Conservation (phyloP, 2,797 vertebrate genomes). For the Mycteria americana region DNA sequence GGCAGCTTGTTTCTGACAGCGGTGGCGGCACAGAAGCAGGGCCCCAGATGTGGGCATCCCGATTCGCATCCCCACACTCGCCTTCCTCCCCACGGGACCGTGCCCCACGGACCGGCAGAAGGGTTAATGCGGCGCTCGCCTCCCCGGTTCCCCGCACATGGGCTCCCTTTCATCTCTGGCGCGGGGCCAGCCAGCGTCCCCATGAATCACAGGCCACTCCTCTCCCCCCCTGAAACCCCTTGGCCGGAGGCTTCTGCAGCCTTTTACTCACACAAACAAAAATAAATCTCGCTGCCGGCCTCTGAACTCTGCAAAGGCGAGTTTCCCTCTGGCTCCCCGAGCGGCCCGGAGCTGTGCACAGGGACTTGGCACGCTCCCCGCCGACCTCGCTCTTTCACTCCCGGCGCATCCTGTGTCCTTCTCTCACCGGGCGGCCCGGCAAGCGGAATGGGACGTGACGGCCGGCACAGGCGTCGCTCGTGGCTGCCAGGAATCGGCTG, state of each 20-base stretch:
- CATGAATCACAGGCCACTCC: conserved; percentile 72
- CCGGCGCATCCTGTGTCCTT: conserved; percentile 81
- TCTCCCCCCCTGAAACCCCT: conserved; percentile 61
- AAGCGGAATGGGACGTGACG: conserved; percentile 82
- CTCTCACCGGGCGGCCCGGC: conserved; percentile 78
- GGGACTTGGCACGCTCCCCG: conserved; percentile 79
- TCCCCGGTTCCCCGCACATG: conserved; percentile 66
- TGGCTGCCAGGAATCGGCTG: conserved; percentile 76
- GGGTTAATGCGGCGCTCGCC: conserved; percentile 53
- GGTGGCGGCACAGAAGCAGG: fast-evolving
- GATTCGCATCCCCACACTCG: fast-evolving
- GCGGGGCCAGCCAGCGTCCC: conserved; percentile 58
- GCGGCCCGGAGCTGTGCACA: conserved; percentile 67
- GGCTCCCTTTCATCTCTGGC: conserved; percentile 65
- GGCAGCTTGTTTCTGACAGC: fast-evolving
- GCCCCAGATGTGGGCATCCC: fast-evolving
- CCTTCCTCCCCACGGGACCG: background rate
- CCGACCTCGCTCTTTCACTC: conserved; percentile 80
- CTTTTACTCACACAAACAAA: conserved; percentile 81
- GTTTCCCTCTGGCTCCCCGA: conserved; percentile 76
- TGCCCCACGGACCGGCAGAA: background rate
- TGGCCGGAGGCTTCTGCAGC: conserved; percentile 75
- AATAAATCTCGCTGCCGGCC: conserved; percentile 81
- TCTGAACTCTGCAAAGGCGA: conserved; percentile 79
- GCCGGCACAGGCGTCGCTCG: conserved; percentile 76